phyloP scores from a whole-genome alignment of 2,113 vertebrate species.

The Mormyrus iriodes region DNA sequence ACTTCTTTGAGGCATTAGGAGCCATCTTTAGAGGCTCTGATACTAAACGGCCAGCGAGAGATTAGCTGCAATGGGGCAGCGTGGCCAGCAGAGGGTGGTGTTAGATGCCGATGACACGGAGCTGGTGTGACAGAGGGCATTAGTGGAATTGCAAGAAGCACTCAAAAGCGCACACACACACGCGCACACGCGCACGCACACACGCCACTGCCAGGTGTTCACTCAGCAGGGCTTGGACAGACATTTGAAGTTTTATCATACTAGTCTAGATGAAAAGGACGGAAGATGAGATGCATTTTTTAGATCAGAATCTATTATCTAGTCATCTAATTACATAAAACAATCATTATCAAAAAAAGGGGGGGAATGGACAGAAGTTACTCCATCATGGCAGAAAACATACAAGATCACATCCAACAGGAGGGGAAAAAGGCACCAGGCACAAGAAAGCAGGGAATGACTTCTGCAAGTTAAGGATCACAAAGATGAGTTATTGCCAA shows the following conservation, averaged over 20 bases:
- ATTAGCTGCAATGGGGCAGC: neutral
- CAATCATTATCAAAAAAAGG: neutral
- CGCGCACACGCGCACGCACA: conserved; percentile 22
- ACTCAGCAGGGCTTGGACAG: neutral
- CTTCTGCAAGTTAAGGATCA: conserved; percentile 13
- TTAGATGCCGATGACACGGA: conserved; percentile 38
- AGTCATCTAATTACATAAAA: neutral
- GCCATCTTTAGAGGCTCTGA: neutral
- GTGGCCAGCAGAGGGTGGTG: neutral
- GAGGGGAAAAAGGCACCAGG: conserved; percentile 27
- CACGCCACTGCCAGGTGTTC: neutral
- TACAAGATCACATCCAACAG: conserved; percentile 21
- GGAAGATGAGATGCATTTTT: neutral
- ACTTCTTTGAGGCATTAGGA: neutral
- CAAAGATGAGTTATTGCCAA: neutral
- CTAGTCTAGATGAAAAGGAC: neutral
- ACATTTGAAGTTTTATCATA: neutral
- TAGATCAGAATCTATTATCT: neutral
- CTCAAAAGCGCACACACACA: neutral
- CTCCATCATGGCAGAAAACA: neutral
- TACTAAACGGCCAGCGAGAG: neutral
- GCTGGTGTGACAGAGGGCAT: conserved; percentile 28
- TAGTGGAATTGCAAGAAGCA: conserved; percentile 14
- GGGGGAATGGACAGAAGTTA: neutral
- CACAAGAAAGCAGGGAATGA: conserved; percentile 36